Evolutionary conservation across 2,797 vertebrate species (phyloP).

Genomic region (Cuculus canorus): DNA sequence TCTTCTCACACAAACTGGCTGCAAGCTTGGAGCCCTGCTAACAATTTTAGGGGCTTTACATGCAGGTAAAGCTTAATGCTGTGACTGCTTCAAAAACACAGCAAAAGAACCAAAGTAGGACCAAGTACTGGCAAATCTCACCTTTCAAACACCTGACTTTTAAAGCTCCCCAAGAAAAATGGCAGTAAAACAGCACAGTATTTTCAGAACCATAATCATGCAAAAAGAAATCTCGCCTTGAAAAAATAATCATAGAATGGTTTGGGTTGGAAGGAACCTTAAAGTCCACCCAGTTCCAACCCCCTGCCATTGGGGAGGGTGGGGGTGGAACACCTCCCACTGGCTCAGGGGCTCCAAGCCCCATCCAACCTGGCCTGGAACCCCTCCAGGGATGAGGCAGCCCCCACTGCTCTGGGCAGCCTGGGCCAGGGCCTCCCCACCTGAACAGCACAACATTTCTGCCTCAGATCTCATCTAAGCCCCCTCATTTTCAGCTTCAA

Average conservation of each 20-base stretch:
- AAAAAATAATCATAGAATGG: not conserved
- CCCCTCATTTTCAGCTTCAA: no score
- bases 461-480: no score
- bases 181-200: not conserved
- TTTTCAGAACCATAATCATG: not conserved
- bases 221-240: not conserved
- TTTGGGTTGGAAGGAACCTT: no score
- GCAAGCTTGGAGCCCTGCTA: not conserved
- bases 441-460: no score
- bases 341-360: no score
- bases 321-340: no score
- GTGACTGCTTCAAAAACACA: not conserved
- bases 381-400: no score
- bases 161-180: not conserved
- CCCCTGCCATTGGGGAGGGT: no score
- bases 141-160: not conserved
- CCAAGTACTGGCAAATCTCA: not conserved
- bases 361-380: no score
- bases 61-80: not conserved
- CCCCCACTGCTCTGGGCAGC: no score
- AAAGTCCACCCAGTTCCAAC: no score
- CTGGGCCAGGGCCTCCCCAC: no score
- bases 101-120: not conserved
- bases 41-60: not conserved
- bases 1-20: not conserved